Conservation (phyloP, 1,140 invertebrate genomes). For the Heterodera carotae region DNA sequence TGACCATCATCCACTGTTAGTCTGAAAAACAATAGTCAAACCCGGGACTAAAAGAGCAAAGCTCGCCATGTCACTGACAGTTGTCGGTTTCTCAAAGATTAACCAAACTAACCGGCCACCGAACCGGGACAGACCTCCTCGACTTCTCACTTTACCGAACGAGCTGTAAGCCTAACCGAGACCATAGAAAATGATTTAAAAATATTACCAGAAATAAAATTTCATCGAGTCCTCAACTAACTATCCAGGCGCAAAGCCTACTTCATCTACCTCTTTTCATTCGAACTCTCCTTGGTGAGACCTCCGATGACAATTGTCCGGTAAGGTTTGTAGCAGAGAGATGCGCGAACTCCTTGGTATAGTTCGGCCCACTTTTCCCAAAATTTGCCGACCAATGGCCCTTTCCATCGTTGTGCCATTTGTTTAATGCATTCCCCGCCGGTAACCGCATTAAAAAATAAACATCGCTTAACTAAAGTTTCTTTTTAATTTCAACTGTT, state of each 20-base stretch:
- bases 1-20: conserved; percentile 26
- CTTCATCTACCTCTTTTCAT: conserved; percentile 5
- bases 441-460: conserved; percentile 17
- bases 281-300: conserved; percentile 16
- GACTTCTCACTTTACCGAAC: no score
- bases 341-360: conserved; percentile 31
- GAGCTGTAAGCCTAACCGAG: no score
- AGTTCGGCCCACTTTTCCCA: conserved; percentile 7
- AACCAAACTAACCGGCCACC: no score
- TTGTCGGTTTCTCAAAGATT: no score
- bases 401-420: conserved; percentile 21
- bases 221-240: no score
- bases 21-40: conserved; percentile 8
- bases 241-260: no score
- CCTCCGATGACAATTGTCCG: conserved; percentile 31
- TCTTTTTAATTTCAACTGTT: neutral
- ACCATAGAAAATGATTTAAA: no score
- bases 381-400: conserved; percentile 11
- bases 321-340: conserved; percentile 12
- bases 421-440: conserved; percentile 7
- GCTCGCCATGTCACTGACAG: no score
- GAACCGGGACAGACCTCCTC: no score
- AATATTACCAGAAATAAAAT: no score
- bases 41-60: no score
- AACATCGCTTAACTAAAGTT: conserved; percentile 28